Evolutionary conservation across 2,888 invertebrate genomes (phyloP).

Genomic region (Nemotelus pantherinus): DNA sequence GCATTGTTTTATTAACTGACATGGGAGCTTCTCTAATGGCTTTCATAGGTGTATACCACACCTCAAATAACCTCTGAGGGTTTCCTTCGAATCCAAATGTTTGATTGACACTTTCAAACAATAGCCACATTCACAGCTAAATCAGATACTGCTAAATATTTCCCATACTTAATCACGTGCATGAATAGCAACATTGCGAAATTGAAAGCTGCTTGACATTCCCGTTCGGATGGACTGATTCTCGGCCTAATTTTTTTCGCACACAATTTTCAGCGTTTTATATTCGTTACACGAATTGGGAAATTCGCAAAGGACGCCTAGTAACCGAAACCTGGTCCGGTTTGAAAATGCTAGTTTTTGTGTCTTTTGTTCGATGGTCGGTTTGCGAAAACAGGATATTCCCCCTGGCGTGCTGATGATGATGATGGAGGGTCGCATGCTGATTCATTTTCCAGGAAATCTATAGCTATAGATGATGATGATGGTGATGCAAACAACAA

Average conservation of each 20-base stretch:
- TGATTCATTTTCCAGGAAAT: constrained; percentile 21
- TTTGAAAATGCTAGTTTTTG: neutral
- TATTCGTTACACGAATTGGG: neutral
- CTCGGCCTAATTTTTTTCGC: neutral
- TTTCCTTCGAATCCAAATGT: neutral
- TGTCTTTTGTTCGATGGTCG: constrained; percentile 4
- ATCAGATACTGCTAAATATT: neutral
- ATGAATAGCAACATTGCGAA: neutral
- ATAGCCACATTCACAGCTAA: neutral
- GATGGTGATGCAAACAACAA: no score
- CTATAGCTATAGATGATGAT: constrained; percentile 6
- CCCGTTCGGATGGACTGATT: neutral
- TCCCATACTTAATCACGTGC: neutral
- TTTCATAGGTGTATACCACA: neutral
- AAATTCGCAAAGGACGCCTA: constrained; percentile 16
- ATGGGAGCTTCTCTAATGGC: no score
- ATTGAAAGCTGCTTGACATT: no score
- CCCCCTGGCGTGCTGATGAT: constrained; percentile 6
- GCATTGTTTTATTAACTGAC: no score
- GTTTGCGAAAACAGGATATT: constrained; percentile 26
- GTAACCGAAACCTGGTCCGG: neutral
- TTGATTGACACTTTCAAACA: constrained; percentile 9
- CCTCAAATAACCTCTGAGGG: neutral
- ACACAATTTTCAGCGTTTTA: neutral
- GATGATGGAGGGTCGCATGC: constrained; percentile 4